Evolutionary conservation across 2,888 invertebrate genomes (phyloP), one percentile per base, ranked within the genome.

Genomic region (Rhingia campestris): DNA sequence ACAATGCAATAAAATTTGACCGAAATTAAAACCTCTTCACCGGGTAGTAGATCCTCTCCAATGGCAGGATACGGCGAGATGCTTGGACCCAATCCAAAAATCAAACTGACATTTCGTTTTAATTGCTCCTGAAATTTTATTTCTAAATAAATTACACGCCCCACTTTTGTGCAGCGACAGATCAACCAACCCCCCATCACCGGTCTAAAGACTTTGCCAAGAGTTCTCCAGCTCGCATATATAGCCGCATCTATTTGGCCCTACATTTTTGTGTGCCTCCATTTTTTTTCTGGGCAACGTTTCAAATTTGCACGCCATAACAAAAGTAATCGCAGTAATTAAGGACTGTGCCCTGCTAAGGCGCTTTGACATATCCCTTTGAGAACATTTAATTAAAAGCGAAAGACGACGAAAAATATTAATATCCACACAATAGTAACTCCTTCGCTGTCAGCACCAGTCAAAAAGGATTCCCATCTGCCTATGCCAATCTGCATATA

Each of bases 301-400:
- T 82, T 82, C 77, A 82, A 82, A 70, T 77, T 63, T 77, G 56
- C 73, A 77, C 67, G 67, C 67, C 73, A 77, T 77, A 77, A 77
- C 72, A 82, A 73, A 73, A 77, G 77, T 66, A 81, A 76, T 81
- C 77, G 67, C 82, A 73, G 77, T 82, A 77, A 82, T 77, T 82
- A 82, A 77, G 73, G 53, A 61, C 43, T 56, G 6, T 64, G 75
- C 53, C 70, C 12, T 61, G 67, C 43, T 73, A 73, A 73, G 41
- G 37, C 66, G 73, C 73, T 82, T 77, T 77, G 67, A 82, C 82
- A 82, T 67, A 72, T 76, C 63, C 67, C 72, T 58, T 45, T 51
- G 77, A 63, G 82, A 58, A 73, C 49, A 63, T 82, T 82, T 73
- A 82, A 82, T 82, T 82, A 77, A 82, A 77, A 77, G 77, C 66